These are phyloP conservation scores for Bagarius yarrelli DNA, from an alignment of 2,113 vertebrate genomes.

Conservation along the genomic window DNA sequence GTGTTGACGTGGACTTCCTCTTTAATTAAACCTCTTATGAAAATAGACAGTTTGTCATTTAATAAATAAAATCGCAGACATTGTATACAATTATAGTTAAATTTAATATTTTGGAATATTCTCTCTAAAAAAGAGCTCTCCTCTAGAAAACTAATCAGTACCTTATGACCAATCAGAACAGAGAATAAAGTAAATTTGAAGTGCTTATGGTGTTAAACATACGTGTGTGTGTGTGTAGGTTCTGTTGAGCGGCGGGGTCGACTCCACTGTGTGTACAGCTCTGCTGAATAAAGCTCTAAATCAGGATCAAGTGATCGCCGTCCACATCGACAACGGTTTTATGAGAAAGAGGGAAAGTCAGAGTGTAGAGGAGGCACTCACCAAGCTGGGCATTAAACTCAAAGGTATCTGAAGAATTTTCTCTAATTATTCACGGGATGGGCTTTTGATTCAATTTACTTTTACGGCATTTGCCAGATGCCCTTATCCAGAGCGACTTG, in stretches of 20 bases:
- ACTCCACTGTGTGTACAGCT: constrained; percentile 97
- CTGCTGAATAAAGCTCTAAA: constrained; percentile 91
- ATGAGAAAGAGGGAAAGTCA: constrained; percentile 97
- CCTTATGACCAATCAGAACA: background rate
- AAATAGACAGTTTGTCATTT: too few species aligned
- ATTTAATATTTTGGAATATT: too few species aligned
- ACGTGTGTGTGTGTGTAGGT: constrained; percentile 72
- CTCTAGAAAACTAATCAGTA: background rate
- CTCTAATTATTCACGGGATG: too few species aligned
- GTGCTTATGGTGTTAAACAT: too few species aligned
- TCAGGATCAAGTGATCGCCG: constrained; percentile 92
- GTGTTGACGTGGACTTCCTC: background rate
- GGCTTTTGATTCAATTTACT: too few species aligned
- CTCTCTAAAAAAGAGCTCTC: background rate
- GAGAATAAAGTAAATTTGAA: background rate
- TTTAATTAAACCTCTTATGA: background rate
- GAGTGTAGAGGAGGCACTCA: constrained; percentile 94
- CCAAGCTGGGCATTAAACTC: constrained; percentile 91
- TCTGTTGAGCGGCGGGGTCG: constrained; percentile 92
- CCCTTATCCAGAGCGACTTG: too few species aligned
- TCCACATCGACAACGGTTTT: constrained; percentile 98
- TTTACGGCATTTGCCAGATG: too few species aligned
- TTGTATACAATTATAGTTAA: too few species aligned
- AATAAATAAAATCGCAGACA: too few species aligned
- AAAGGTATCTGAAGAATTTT: constrained; percentile 76